Evolutionary conservation across 1,140 invertebrate species (phyloP), one percentile per base, ranked within the genome.

Genomic region (Trissolcus basalis): DNA sequence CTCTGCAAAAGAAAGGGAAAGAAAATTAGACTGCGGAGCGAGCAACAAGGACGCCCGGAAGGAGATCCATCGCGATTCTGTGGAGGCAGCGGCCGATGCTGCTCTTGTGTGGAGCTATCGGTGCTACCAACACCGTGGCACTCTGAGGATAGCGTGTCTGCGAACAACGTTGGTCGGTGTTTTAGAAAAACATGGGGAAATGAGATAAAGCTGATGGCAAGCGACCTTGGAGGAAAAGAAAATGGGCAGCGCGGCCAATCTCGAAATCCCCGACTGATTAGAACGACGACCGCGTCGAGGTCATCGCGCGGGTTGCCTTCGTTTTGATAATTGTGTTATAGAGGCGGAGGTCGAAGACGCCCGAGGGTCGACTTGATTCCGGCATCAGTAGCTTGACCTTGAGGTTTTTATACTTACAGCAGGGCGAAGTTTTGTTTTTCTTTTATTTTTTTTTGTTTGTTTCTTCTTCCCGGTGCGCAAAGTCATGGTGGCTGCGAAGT

Each of bases 111-210:
- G 35, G 47, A 32, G n/a, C 65, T 33, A 60, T 69, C 44, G 55
- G 54, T 48, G 35, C 65, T n/a, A 51, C 63, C 36, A 51, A 54
- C 13, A 68, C 32, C 36, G 13, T 43, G 5, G 8, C 48, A 4
- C 41, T 36, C 27, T 27, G 19, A 49, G 58, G 51, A 70, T 70
- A 55, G 58, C 67, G 58, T 63, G 67, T 70, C 58, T 16, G 51
- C n/a, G 67, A 51, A 70, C 67, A 14, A 49, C 58, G 58, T 49
- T 69, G 36, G 50, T 63, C 56, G 67, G 56, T 70, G 7, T 58
- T 44, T 61, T 53, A 58, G 68, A 64, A 72, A 72, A 72, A 72
- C 45, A 58, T 51, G 59, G 19, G 59, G 59, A 64, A 72, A 72
- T 59, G 44, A 72, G 68, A 71, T 71, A 51, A 56, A 44, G 16